Evolutionary conservation across 2,888 invertebrate genomes (phyloP), one percentile per base, ranked within the genome.

Genomic region (Drosophila differens): DNA sequence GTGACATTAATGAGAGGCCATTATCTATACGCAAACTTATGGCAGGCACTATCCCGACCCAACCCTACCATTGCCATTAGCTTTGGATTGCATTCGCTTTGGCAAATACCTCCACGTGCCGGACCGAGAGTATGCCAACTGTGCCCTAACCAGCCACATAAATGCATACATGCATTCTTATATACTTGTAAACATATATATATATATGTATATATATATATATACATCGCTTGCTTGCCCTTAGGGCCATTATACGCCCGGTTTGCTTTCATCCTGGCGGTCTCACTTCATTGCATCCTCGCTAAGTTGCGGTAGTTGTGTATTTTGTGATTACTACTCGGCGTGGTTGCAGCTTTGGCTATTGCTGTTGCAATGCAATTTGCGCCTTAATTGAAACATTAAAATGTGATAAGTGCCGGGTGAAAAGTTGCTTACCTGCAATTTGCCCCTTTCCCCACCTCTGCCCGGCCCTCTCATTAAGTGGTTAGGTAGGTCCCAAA

Each of bases 321-420:
- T 53, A 32, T 69, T 47, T 73, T 79, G 53, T 79, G 70, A 63
- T 77, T 77, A 33, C 63, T 73, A 54, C 70, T 72, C 73, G 53
- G 35, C 52, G 28, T 57, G 57, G 60, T 35, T 76, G 76, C 28
- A 58, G 59, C 58, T 53, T 49, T 44, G 71, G 64, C 71, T 81
- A 67, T 66, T 76, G 74, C 51, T 71, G 76, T 64, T 83, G 83
- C 77, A 89, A 70, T 75, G 85, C 86, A 87, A 89, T 87, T 88
- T 85, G 63, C 73, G 79, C 83, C 83, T 86, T 92, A 92, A 92
- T 92, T 92, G 92, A 92, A 92, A 92, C 91, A 92, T 92, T 91
- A 92, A 92, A 92, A 92, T 92, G 92, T 92, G 92, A 92, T 92
- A 92, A 92, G 88, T 91, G 91, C 82, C 74, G 86, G 90, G 82